These are phyloP conservation scores for Sebastes flavidus DNA, from an alignment of 2,797 vertebrate genomes.

Conservation along the genomic window DNA sequence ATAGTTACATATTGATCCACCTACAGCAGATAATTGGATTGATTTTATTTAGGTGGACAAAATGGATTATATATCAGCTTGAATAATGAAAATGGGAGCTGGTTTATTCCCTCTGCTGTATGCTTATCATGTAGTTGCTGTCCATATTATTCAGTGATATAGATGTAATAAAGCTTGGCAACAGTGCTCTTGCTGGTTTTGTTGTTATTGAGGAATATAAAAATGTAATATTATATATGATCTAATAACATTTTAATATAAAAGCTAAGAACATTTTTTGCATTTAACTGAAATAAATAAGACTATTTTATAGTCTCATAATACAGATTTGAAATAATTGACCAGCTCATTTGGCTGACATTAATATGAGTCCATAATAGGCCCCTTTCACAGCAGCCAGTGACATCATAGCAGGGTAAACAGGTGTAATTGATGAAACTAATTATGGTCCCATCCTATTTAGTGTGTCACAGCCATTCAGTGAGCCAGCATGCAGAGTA, in stretches of 20 bases:
- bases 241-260: background rate
- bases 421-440: too few species aligned
- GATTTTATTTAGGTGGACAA: too few species aligned
- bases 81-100: background rate
- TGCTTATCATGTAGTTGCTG: background rate
- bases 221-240: background rate
- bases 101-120: background rate
- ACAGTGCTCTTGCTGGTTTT: background rate
- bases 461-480: too few species aligned
- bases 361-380: background rate
- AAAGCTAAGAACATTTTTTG: background rate
- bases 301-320: background rate
- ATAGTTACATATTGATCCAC: background rate
- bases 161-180: background rate
- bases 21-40: background rate
- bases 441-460: too few species aligned
- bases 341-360: background rate
- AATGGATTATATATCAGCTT: background rate
- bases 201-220: background rate
- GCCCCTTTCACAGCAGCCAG: too few species aligned
- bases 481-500: too few species aligned
- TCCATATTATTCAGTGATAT: background rate
- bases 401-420: too few species aligned
- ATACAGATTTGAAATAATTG: background rate
- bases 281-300: background rate